A percentile compares a stretch with the other conserved stretches of the same genome.
Conservation (phyloP, 2,888 invertebrate species). For the Drosophila bunnanda region DNA sequence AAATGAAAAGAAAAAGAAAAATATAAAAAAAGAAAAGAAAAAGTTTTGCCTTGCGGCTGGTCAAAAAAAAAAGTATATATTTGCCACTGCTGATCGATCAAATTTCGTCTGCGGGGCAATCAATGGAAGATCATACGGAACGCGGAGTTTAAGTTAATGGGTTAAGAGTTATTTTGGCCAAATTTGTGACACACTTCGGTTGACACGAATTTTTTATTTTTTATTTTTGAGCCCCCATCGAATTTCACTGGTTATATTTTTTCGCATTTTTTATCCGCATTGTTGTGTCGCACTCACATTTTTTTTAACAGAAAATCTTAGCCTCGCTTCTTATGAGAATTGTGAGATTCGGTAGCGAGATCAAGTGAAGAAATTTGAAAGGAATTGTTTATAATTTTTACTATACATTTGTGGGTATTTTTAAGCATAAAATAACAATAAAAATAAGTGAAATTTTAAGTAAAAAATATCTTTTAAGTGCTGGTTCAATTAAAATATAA, state of each 20-base stretch:
- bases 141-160: conserved; percentile 54
- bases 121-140: conserved; percentile 44
- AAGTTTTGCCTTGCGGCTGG: conserved; percentile 48
- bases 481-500: background rate
- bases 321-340: background rate
- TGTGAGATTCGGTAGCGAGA: background rate
- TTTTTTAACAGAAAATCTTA: background rate
- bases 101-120: conserved; percentile 59
- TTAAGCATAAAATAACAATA: background rate
- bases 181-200: conserved; percentile 66
- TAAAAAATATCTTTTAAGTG: background rate
- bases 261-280: conserved; percentile 5
- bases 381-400: background rate
- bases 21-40: conserved; percentile 35
- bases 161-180: conserved; percentile 70
- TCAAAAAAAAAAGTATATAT: conserved; percentile 22
- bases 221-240: conserved; percentile 10
- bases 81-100: conserved; percentile 66
- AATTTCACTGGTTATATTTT: conserved; percentile 14
- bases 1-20: conserved; percentile 19
- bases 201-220: conserved; percentile 23
- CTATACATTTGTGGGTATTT: background rate
- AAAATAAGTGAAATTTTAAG: background rate
- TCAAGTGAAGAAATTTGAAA: background rate
- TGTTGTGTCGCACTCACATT: conserved; percentile 24